Evolutionary conservation across 2,797 vertebrate species (phyloP).

Genomic region (Denticeps clupeoides): DNA sequence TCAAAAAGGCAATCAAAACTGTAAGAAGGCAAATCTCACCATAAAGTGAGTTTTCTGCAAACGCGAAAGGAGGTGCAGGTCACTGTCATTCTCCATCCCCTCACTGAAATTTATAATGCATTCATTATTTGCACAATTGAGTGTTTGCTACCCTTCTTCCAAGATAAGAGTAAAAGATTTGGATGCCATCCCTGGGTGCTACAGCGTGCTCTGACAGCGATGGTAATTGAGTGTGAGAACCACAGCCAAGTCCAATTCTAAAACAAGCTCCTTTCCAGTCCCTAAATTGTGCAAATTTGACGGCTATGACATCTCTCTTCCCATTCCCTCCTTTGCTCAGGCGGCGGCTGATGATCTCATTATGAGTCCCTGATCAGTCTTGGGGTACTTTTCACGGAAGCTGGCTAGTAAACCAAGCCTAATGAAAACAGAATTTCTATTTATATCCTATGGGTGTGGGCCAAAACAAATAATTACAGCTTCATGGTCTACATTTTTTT

Average conservation of each 20-base stretch:
- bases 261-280: constrained; percentile 16
- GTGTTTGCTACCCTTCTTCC: not conserved
- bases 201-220: constrained; percentile 20
- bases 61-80: not conserved
- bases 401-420: too few relatives aligned
- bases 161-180: not conserved
- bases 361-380: constrained; percentile 21
- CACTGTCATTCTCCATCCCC: not conserved
- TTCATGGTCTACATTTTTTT: too few relatives aligned
- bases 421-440: too few relatives aligned
- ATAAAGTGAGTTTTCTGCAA: not conserved
- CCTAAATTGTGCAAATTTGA: constrained; percentile 24
- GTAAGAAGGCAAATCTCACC: not conserved
- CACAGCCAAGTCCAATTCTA: constrained; percentile 28
- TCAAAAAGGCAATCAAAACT: too few relatives aligned
- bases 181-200: not conserved
- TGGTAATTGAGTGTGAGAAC: constrained; percentile 29
- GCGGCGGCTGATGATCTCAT: constrained; percentile 20
- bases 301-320: constrained; percentile 30
- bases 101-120: constrained; percentile 10
- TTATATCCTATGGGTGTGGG: too few relatives aligned
- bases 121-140: constrained; percentile 7
- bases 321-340: constrained; percentile 19
- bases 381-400: too few relatives aligned
- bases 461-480: too few relatives aligned